These are phyloP conservation scores for Didymodactylos carnosus DNA, from an alignment of 2,888 invertebrate species.

Conservation along the genomic window DNA sequence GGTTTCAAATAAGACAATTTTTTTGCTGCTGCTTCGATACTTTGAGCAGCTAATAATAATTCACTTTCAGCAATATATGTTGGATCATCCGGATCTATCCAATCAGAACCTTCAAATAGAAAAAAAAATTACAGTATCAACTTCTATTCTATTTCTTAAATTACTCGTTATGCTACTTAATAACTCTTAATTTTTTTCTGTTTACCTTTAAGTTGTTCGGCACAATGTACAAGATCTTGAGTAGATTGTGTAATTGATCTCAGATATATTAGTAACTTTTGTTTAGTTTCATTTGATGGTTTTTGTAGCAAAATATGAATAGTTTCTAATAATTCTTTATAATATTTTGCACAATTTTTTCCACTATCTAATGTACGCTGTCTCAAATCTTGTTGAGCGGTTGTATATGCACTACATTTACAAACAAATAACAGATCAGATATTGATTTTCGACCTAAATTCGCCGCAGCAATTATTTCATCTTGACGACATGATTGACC, in stretches of 20 bases:
- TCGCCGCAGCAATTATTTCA: constrained; percentile 83
- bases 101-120: constrained; percentile 52
- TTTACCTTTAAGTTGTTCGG: constrained; percentile 66
- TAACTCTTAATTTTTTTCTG: background rate
- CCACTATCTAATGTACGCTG: constrained; percentile 58
- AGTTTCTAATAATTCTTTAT: constrained; percentile 62
- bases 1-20: constrained; percentile 77
- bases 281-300: constrained; percentile 34
- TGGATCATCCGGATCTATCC: constrained; percentile 88
- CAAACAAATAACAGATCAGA: constrained; percentile 72
- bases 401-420: constrained; percentile 44
- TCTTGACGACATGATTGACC: constrained; percentile 75
- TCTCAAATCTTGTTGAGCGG: constrained; percentile 60
- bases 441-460: constrained; percentile 77
- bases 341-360: constrained; percentile 61
- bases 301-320: constrained; percentile 40
- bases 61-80: constrained; percentile 94
- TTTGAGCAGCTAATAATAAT: constrained; percentile 79
- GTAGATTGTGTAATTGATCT: constrained; percentile 72
- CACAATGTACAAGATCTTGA: constrained; percentile 71
- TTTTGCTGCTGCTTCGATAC: constrained; percentile 90
- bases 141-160: too few species aligned
- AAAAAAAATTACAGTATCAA: too few species aligned
- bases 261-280: constrained; percentile 52
- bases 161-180: too few species aligned